A percentile compares a stretch with the other conserved stretches of the same genome.
Evolutionary conservation across 2,888 invertebrate genomes (phyloP).

Genomic region (Linnaemya tessellans): DNA sequence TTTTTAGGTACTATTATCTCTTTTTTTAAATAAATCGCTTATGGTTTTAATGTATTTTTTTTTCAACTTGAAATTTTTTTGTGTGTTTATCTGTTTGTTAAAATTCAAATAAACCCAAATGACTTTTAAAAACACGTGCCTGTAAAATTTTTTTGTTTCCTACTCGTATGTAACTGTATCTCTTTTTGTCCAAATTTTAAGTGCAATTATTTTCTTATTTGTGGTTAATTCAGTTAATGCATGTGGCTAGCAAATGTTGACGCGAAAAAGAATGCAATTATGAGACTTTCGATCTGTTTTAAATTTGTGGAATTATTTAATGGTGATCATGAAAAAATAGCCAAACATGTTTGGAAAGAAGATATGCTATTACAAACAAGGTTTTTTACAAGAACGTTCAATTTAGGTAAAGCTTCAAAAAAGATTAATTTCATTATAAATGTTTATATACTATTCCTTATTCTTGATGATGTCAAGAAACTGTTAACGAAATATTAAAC

Average conservation of each 20-base stretch:
- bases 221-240: not conserved
- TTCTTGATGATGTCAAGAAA: too few species aligned
- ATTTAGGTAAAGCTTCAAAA: too few species aligned
- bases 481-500: too few species aligned
- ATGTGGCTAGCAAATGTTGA: not conserved
- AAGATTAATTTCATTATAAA: too few species aligned
- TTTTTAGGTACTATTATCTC: not conserved
- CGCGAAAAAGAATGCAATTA: not conserved
- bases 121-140: not conserved
- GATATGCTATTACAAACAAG: too few species aligned
- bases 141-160: not conserved
- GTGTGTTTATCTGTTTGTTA: not conserved
- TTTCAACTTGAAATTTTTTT: not conserved
- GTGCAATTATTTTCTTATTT: not conserved
- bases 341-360: too few species aligned
- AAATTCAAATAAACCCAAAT: not conserved
- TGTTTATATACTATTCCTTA: too few species aligned
- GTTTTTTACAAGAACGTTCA: too few species aligned
- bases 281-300: too few species aligned
- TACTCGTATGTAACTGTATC: not conserved
- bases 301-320: too few species aligned
- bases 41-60: not conserved
- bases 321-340: too few species aligned
- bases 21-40: not conserved
- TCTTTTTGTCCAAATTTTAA: not conserved